Conservation (phyloP, 2,113 vertebrate species). For the Cacatua alba region DNA sequence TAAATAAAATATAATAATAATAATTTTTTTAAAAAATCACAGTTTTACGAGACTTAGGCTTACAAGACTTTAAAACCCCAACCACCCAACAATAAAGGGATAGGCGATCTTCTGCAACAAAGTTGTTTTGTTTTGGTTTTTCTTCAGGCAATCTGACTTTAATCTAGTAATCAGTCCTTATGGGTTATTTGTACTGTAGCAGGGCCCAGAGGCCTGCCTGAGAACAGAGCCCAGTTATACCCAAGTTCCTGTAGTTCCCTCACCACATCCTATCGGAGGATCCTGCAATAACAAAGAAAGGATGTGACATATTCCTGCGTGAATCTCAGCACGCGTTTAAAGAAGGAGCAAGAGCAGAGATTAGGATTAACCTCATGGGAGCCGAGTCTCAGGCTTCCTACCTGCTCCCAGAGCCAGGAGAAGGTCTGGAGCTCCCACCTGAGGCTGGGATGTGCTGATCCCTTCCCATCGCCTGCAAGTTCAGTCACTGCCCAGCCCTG, state of each 20-base stretch:
- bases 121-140: not conserved
- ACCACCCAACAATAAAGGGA: not conserved
- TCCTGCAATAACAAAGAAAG: not conserved
- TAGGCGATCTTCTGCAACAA: not conserved
- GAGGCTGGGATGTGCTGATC: not conserved
- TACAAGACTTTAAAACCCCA: not conserved
- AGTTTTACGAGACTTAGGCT: not conserved
- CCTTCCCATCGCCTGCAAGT: not conserved
- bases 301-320: not conserved
- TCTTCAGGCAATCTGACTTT: not conserved
- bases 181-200: not conserved
- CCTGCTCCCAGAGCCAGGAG: not conserved
- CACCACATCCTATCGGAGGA: not conserved
- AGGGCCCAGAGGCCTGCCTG: not conserved
- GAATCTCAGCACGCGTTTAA: not conserved
- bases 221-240: not conserved
- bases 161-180: not conserved
- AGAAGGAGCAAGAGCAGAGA: not conserved
- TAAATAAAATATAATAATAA: not conserved
- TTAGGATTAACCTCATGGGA: not conserved
- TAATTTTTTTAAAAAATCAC: not conserved
- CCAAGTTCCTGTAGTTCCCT: not conserved
- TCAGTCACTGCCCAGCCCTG: not conserved
- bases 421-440: rapidly evolving
- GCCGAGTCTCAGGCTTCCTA: not conserved